Conservation (phyloP, 2,888 invertebrate species). For the Aradus depressus region DNA sequence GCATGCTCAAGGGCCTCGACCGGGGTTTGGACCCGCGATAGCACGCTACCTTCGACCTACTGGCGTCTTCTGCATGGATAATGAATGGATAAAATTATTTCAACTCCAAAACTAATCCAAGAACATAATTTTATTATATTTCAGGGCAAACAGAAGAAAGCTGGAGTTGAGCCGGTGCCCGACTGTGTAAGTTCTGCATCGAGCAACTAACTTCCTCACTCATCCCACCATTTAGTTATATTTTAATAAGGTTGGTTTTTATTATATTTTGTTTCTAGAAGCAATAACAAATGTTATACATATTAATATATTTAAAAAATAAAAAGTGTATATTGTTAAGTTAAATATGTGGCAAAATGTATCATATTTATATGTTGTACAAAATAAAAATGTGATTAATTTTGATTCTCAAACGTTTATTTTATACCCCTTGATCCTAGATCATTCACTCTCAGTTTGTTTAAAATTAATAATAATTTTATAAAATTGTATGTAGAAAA, state of each 20-base stretch:
- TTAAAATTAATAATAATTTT: too few species aligned
- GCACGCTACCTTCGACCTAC: too few species aligned
- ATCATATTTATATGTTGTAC: slow-evolving; percentile 20
- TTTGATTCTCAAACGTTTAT: slow-evolving; percentile 8
- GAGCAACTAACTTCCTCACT: too few species aligned
- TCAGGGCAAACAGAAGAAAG: slow-evolving; percentile 19
- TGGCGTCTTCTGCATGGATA: too few species aligned
- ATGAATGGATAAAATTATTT: too few species aligned
- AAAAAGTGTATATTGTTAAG: slow-evolving; percentile 9
- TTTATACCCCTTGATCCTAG: too few species aligned
- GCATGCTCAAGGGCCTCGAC: too few species aligned
- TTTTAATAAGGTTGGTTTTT: background rate
- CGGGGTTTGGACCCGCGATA: too few species aligned
- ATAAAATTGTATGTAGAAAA: too few species aligned
- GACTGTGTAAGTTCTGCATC: slow-evolving; percentile 25
- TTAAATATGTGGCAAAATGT: slow-evolving; percentile 14
- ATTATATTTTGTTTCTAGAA: slow-evolving; percentile 13
- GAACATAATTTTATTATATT: background rate
- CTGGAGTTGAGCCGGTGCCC: slow-evolving; percentile 22
- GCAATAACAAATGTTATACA: slow-evolving; percentile 9
- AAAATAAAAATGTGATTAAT: slow-evolving; percentile 17
- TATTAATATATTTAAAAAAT: slow-evolving; percentile 15
- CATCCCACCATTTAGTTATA: too few species aligned
- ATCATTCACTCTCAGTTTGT: too few species aligned
- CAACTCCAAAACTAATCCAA: too few species aligned